Evolutionary conservation across 2,113 vertebrate genomes (phyloP).

Genomic region (Oreochromis niloticus): DNA sequence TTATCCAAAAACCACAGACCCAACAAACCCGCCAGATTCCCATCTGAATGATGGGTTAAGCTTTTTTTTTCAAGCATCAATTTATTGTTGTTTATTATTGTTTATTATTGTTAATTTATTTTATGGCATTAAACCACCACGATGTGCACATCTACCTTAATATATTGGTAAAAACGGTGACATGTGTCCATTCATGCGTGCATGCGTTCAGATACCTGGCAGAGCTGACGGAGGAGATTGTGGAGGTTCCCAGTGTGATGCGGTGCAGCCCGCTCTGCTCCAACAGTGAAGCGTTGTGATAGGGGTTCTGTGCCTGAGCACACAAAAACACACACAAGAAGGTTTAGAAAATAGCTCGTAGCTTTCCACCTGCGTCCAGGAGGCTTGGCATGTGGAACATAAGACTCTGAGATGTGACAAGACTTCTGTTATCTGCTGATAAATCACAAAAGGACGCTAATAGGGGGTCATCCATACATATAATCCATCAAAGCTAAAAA

Average conservation of each 20-base stretch:
- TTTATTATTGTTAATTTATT: too few relatives aligned
- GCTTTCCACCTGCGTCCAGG: not conserved
- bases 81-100: not conserved
- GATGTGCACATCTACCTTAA: not conserved
- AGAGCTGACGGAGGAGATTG: conserved; percentile 95
- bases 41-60: not conserved
- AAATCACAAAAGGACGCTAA: not conserved
- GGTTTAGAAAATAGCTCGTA: not conserved
- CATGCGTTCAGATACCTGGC: conserved; percentile 74
- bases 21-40: not conserved
- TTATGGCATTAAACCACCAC: not conserved
- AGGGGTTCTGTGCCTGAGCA: conserved; percentile 81
- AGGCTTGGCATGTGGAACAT: not conserved
- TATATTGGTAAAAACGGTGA: not conserved
- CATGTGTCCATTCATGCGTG: not conserved
- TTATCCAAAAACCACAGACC: not conserved
- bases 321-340: not conserved
- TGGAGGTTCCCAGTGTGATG: conserved; percentile 95
- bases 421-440: not conserved
- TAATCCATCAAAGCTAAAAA: not conserved
- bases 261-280: conserved; percentile 97
- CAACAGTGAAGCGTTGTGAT: conserved; percentile 91
- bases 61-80: not conserved
- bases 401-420: not conserved
- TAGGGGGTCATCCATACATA: not conserved